Percentiles rank a stretch among this genome's conserved stretches.
Evolutionary conservation across 2,888 invertebrate species (phyloP).

Genomic region (Heliconius charithonia): DNA sequence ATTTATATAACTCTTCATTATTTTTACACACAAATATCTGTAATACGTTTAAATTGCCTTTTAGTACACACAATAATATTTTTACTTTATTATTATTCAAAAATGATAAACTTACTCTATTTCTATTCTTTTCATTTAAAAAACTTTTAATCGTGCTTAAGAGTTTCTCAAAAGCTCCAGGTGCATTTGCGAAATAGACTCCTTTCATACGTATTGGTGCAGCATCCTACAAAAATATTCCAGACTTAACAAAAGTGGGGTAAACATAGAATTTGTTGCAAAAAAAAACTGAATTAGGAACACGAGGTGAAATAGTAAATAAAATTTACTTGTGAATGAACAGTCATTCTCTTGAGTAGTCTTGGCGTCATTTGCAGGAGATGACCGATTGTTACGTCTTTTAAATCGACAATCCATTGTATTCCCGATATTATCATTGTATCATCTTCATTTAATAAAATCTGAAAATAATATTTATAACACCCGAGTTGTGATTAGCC

Average conservation of each 20-base stretch:
- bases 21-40: constrained; percentile 73
- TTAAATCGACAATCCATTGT: constrained; percentile 78
- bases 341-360: constrained; percentile 79
- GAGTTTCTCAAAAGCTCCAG: constrained; percentile 81
- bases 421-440: constrained; percentile 72
- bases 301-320: neutral
- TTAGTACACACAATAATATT: neutral
- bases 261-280: neutral
- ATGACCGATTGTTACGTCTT: constrained; percentile 76
- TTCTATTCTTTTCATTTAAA: constrained; percentile 83
- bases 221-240: constrained; percentile 74
- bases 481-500: neutral
- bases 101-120: constrained; percentile 76
- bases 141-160: constrained; percentile 80
- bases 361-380: constrained; percentile 79
- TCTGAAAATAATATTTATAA: constrained; percentile 52
- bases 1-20: constrained; percentile 74
- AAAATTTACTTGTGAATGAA: constrained; percentile 62
- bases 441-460: constrained; percentile 81
- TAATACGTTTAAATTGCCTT: constrained; percentile 42
- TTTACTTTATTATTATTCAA: neutral
- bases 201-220: constrained; percentile 84
- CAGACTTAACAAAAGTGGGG: neutral
- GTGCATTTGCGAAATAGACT: constrained; percentile 82
- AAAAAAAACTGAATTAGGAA: neutral